Base-by-base conservation (phyloP, 1,140 invertebrate genomes). In the Temnothorax nylanderi region DNA sequence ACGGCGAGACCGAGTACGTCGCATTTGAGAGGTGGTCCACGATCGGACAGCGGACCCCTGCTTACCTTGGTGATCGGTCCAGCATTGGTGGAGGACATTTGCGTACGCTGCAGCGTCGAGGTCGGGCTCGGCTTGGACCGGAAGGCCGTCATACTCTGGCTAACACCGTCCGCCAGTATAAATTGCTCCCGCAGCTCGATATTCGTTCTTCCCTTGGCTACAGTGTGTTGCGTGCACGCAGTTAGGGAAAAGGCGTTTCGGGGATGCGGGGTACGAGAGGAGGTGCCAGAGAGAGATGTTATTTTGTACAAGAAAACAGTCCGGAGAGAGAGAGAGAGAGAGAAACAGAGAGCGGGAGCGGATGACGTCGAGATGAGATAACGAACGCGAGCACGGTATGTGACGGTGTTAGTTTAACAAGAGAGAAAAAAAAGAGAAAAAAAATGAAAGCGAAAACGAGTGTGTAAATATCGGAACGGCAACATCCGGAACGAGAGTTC, bases 171-270 rank as follows among this genome's bases (percentile, higher is more conserved):
- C 91, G 99, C 98, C 96, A 99, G 96, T 95, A 99, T 99, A 96
- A 99, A 99, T 96, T 99, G 98, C 96, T 99, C 99, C 92, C 99
- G 97, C 94, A 99, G 97, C 96, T 99, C 99, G 96, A 99, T 98
- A 97, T 99, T 99, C 95, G 99, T 99, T 96, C 99, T 97, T 97
- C 99, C 99, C 96, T 99, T 99, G 96, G 99, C 99, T 95, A 95
- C 91, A 99, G 97, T 93, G 94, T 95, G 93, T 96, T 95, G 95
- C 95, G 95, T 96, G 96, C 96, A 96, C 92, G 92, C 92, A 94
- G 91, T 94, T 94, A 94, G 94, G 93, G 90, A 90, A 62, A 91
- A 93, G 91, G 92, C 93, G 88, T 94, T 69, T 93, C 89, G 88
- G 91, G 91, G 88, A 91, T 92, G 88, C 90, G 75, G 89, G 89